Evolutionary conservation across 2,113 vertebrate species (phyloP).

Genomic region (Merops nubicus): DNA sequence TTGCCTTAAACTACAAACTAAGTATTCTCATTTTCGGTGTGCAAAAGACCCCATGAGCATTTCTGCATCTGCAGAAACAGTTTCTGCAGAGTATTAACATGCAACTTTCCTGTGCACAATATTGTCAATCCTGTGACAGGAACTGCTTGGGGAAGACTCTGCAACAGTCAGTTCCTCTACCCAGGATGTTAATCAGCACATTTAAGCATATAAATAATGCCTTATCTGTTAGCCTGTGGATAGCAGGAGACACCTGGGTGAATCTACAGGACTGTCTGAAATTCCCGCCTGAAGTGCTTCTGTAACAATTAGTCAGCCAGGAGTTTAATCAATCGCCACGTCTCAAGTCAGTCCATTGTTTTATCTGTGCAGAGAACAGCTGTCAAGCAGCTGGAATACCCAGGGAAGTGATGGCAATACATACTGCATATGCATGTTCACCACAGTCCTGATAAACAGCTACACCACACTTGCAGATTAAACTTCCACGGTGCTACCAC

Average conservation of each 20-base stretch:
- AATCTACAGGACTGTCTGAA: background rate
- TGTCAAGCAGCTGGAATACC: background rate
- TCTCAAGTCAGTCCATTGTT: background rate
- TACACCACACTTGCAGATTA: background rate
- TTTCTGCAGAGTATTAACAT: background rate
- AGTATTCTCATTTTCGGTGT: background rate
- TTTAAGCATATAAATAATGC: background rate
- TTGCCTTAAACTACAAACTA: background rate
- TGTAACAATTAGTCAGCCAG: background rate
- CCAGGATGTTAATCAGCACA: background rate
- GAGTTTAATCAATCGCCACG: background rate
- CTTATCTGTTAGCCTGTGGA: background rate
- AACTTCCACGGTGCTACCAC: background rate
- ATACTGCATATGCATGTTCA: rapidly evolving
- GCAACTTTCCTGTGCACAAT: background rate
- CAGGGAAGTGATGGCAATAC: background rate
- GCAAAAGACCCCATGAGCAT: background rate
- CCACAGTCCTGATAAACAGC: background rate
- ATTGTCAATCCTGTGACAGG: background rate
- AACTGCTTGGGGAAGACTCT: background rate
- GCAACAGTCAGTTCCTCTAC: background rate
- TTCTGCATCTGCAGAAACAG: background rate
- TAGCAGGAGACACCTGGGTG: background rate
- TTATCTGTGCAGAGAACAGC: background rate
- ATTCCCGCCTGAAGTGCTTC: background rate